Conservation (phyloP, 2,113 vertebrate genomes). For the Heloderma charlesbogerti region DNA sequence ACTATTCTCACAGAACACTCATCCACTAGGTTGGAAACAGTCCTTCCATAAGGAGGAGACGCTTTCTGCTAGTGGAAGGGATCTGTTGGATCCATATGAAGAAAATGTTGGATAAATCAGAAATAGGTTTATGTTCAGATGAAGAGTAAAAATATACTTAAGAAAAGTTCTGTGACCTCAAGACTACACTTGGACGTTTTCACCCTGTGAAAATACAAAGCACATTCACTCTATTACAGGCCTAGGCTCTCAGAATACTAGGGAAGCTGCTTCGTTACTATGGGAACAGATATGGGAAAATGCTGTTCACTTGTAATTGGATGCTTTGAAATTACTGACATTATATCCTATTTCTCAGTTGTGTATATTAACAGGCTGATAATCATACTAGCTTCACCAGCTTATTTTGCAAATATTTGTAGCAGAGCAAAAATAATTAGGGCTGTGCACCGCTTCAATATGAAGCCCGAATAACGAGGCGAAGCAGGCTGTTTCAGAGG, state of each 20-base stretch:
- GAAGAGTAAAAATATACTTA: conserved; percentile 16
- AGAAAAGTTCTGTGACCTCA: conserved; percentile 24
- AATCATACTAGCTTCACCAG: conserved; percentile 7
- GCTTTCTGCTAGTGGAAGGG: background rate
- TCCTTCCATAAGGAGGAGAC: background rate
- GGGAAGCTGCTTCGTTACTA: conserved; percentile 73
- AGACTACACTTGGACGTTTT: conserved; percentile 36
- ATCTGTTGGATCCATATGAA: background rate
- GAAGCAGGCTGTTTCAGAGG: no score
- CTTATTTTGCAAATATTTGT: background rate
- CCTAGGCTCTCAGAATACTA: conserved; percentile 50
- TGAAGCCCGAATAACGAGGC: no score
- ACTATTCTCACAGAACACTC: background rate
- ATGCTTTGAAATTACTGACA: conserved; percentile 60
- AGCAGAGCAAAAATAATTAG: conserved; percentile 13
- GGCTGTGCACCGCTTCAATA: no score
- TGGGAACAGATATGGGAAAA: conserved; percentile 69
- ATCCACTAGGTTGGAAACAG: background rate
- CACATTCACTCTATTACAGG: conserved; percentile 35
- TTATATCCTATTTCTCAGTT: conserved; percentile 55
- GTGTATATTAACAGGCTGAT: conserved; percentile 49
- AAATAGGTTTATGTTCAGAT: conserved; percentile 19
- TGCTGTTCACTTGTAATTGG: conserved; percentile 68
- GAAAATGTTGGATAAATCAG: background rate
- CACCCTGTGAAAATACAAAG: conserved; percentile 44